Conservation (phyloP, 1,140 invertebrate species). For the Acromyrmex heyeri region DNA sequence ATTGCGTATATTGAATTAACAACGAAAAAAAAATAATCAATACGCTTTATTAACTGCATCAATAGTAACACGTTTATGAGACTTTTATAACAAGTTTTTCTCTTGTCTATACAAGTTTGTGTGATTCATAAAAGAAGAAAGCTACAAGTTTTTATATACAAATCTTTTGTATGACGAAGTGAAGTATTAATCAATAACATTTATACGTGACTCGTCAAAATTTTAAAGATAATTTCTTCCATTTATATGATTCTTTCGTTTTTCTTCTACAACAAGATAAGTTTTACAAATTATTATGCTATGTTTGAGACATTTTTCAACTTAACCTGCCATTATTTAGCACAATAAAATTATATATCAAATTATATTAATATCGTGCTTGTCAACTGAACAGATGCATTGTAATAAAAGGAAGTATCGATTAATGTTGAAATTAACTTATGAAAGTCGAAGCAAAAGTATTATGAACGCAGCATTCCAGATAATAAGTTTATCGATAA, state of each 20-base stretch:
- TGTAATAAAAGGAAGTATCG: conserved; percentile 42
- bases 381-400: conserved; percentile 40
- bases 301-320: conserved; percentile 27
- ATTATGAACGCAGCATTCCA: conserved; percentile 76
- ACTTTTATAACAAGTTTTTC: conserved; percentile 15
- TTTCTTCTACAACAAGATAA: background rate
- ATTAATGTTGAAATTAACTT: conserved; percentile 36
- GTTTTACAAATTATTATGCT: conserved; percentile 25
- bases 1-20: conserved; percentile 39
- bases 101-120: conserved; percentile 16
- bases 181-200: conserved; percentile 5
- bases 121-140: conserved; percentile 2
- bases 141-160: conserved; percentile 1
- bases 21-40: conserved; percentile 41
- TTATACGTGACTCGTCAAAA: conserved; percentile 12
- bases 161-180: conserved; percentile 22
- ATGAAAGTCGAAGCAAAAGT: conserved; percentile 67
- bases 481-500: conserved; percentile 67
- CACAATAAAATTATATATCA: conserved; percentile 46
- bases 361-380: conserved; percentile 61
- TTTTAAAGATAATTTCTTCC: conserved; percentile 47
- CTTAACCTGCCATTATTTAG: conserved; percentile 38
- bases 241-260: conserved; percentile 22
- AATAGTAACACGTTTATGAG: background rate
- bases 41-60: conserved; percentile 44